These are phyloP conservation scores for Agrotis clavis DNA, from an alignment of 2,888 invertebrate genomes.

Conservation along the genomic window DNA sequence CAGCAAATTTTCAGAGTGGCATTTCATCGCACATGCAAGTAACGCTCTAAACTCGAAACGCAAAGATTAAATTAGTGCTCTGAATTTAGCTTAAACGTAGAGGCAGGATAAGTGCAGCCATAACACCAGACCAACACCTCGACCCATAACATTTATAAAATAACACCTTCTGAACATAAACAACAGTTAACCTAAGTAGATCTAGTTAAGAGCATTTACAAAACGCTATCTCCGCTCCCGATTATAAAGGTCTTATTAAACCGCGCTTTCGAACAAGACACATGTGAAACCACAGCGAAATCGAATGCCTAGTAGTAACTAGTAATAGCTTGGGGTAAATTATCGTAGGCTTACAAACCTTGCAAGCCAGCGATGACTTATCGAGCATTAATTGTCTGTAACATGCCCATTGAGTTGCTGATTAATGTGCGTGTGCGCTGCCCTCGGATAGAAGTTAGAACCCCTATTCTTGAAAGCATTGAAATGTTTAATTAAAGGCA, in stretches of 20 bases:
- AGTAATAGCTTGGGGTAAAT: slow-evolving; percentile 69
- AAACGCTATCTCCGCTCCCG: slow-evolving; percentile 55
- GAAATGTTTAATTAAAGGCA: slow-evolving; percentile 45
- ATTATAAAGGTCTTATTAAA: slow-evolving; percentile 64
- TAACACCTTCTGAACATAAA: slow-evolving; percentile 43
- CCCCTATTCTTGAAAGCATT: slow-evolving; percentile 50
- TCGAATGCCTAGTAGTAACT: slow-evolving; percentile 51
- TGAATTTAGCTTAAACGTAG: background rate
- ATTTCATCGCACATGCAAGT: too few species aligned
- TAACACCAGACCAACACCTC: slow-evolving; percentile 3
- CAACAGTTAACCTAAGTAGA: slow-evolving; percentile 33
- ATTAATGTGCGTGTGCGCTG: slow-evolving; percentile 71
- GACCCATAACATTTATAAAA: slow-evolving; percentile 45
- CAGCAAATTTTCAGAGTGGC: too few species aligned
- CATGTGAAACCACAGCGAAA: slow-evolving; percentile 67
- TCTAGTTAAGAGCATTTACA: slow-evolving; percentile 49
- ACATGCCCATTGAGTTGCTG: slow-evolving; percentile 73
- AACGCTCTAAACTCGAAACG: too few species aligned
- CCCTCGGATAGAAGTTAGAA: slow-evolving; percentile 28
- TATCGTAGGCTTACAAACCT: slow-evolving; percentile 66
- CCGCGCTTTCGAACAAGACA: slow-evolving; percentile 66
- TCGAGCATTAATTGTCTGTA: slow-evolving; percentile 79
- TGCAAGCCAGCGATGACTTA: slow-evolving; percentile 73
- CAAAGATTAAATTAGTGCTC: background rate
- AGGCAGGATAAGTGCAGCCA: slow-evolving; percentile 6